phyloP scores from a whole-genome alignment of 35 echinoderm and acorn worm species.

The Apostichopus californicus region DNA sequence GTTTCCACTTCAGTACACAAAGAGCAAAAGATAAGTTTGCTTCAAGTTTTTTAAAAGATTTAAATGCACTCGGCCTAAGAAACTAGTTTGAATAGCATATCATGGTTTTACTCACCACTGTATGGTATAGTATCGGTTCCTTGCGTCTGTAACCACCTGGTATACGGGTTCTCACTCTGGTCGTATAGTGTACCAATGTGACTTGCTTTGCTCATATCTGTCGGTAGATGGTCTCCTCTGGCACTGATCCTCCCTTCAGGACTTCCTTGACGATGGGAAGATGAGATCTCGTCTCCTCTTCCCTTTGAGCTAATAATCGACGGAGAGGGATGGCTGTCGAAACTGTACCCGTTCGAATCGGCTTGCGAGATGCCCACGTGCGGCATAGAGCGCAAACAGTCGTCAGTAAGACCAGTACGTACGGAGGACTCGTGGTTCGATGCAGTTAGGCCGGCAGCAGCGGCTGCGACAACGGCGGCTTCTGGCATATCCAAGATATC shows the following conservation, averaged over 20 bases:
- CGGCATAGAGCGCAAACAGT: slow-evolving; percentile 54
- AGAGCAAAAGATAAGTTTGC: neutral
- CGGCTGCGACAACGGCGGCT: slow-evolving; percentile 75
- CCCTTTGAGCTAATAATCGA: neutral
- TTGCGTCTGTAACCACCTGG: slow-evolving; percentile 94
- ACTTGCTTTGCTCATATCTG: slow-evolving; percentile 60
- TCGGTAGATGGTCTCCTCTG: neutral
- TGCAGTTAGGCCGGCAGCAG: slow-evolving; percentile 58
- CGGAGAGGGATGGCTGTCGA: neutral
- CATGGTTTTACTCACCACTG: slow-evolving; percentile 70
- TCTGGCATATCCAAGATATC: slow-evolving; percentile 97
- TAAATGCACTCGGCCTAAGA: too few relatives aligned
- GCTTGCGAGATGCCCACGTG: slow-evolving; percentile 11
- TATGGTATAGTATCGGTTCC: slow-evolving; percentile 84
- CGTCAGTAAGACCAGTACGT: neutral
- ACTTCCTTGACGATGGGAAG: slow-evolving; percentile 34
- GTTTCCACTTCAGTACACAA: neutral
- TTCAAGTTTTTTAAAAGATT: too few relatives aligned
- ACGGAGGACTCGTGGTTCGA: slow-evolving; percentile 9
- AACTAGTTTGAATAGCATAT: too few relatives aligned
- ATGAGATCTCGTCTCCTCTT: neutral
- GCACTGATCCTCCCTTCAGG: neutral
- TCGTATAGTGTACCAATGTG: slow-evolving; percentile 76
- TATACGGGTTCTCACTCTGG: slow-evolving; percentile 94
- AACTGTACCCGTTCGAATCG: slow-evolving; percentile 50